phyloP scores from a whole-genome alignment of 1,140 invertebrate genomes.

The Cyphomyrmex costatus region DNA sequence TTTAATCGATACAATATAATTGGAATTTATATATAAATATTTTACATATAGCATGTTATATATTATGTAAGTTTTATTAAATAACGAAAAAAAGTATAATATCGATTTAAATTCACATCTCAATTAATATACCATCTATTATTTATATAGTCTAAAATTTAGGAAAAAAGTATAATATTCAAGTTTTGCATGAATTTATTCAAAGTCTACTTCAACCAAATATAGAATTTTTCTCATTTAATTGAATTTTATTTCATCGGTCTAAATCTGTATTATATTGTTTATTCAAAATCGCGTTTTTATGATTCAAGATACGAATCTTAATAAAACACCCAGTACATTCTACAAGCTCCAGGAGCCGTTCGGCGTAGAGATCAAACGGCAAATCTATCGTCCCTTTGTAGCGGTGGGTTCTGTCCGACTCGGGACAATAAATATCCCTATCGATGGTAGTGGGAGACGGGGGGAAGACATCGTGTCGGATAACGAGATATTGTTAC shows the following conservation, averaged over 20 bases:
- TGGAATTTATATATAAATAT: background rate
- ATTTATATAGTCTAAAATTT: background rate
- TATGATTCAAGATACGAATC: background rate
- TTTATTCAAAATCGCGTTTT: background rate
- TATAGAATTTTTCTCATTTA: too few relatives aligned
- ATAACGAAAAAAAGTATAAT: background rate
- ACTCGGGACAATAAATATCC: constrained; percentile 60
- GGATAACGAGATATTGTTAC: constrained; percentile 64
- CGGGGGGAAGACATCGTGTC: constrained; percentile 45
- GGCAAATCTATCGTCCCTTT: constrained; percentile 56
- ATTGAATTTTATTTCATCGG: too few relatives aligned
- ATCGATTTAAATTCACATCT: background rate
- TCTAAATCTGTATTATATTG: too few relatives aligned
- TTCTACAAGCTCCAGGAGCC: constrained; percentile 11
- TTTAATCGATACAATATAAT: background rate
- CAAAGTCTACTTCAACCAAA: background rate
- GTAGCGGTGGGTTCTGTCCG: constrained; percentile 32
- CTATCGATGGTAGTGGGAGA: constrained; percentile 14
- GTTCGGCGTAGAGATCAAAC: constrained; percentile 50
- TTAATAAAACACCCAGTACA: constrained; percentile 41
- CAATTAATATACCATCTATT: background rate
- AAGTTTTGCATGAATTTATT: background rate
- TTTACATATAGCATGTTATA: background rate
- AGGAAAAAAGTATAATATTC: background rate
- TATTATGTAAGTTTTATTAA: background rate